Percentiles rank a stretch among this genome's conserved stretches.
These are phyloP conservation scores for Agelas oroides DNA, from an alignment of 37 sponge, comb jelly and placozoan species.

Conservation along the genomic window DNA sequence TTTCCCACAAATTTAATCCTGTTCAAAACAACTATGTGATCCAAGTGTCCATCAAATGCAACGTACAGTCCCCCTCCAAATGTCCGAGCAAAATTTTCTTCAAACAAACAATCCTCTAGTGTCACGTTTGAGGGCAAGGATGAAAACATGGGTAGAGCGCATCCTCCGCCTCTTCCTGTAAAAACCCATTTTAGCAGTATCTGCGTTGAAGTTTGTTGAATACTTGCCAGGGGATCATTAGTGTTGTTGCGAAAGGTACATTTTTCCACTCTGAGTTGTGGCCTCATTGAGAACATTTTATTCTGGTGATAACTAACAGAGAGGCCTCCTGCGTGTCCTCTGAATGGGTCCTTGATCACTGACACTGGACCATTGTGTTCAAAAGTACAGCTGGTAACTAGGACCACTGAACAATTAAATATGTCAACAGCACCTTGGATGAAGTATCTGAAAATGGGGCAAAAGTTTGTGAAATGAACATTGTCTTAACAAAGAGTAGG, in stretches of 20 bases:
- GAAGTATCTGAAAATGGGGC: slow-evolving; percentile 23
- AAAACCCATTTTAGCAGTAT: background rate
- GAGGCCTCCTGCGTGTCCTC: slow-evolving; percentile 10
- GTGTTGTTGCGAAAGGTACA: slow-evolving; percentile 45
- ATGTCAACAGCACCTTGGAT: slow-evolving; percentile 34
- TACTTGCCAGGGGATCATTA: background rate
- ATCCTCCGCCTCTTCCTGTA: slow-evolving; percentile 41
- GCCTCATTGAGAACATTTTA: background rate
- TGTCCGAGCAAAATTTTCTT: slow-evolving; percentile 24
- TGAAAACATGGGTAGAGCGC: background rate
- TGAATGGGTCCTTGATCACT: background rate
- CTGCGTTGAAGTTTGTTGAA: background rate
- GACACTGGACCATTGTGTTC: slow-evolving; percentile 21
- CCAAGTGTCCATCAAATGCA: slow-evolving; percentile 2
- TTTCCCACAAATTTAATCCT: background rate
- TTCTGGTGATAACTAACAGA: background rate
- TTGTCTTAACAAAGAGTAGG: too few species aligned
- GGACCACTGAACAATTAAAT: background rate
- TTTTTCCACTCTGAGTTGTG: background rate
- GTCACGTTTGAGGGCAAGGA: background rate
- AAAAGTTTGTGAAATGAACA: too few species aligned
- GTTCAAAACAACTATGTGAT: slow-evolving; percentile 7
- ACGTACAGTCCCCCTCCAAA: slow-evolving; percentile 54
- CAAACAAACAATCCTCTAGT: slow-evolving; percentile 12
- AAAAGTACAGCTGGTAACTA: slow-evolving; percentile 7